Evolutionary conservation across 2,888 invertebrate species (phyloP), one percentile per base, ranked within the genome.

Genomic region (Heteropelma amictum): DNA sequence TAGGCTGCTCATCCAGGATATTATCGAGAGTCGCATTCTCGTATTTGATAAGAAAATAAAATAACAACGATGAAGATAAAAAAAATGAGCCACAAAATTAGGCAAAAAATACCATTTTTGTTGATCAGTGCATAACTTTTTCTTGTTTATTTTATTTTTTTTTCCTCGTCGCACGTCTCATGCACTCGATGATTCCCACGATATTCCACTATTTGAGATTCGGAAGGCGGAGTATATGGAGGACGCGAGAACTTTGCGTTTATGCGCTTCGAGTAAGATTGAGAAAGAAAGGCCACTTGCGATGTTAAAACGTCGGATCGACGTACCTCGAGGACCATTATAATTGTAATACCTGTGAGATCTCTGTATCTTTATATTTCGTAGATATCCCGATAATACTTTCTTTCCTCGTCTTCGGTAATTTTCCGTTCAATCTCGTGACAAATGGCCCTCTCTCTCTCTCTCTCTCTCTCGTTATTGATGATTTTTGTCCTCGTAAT

Each of bases 1-100:
- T 51, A 83, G 72, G 58, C 74, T 79, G 68, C 81, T 80, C 61
- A 83, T 74, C 83, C 83, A 83, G 19, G 81, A 81, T 45, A 82
- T 79, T 56, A 83, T 79, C 17, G 81, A 74, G 19, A 83, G 78
- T 51, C 81, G 83, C 82, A 83, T 83, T 72, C 23, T 79, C 21
- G 17, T 14, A 33, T 53, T 30, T 30, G 3, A n/a, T 8, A 30
- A 23, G 33, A 28, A 51, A 12, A 42, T 7, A 6, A 7, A 3
- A 7, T 3, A 14, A 2, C 14, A 17, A 12, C n/a, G 42, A 42
- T 5, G 14, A 56, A 19, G 14, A 33, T 56, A 23, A 19, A 23
- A 63, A 45, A 10, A 56, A 42, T n/a, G n/a, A n/a, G n/a, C n/a
- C n/a, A n/a, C n/a, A n/a, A 30, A n/a, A 42, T 10, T 12, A n/a